These are phyloP conservation scores for Megaustenia siamemsis DNA, from an alignment of 2,888 invertebrate species.

Conservation along the genomic window DNA sequence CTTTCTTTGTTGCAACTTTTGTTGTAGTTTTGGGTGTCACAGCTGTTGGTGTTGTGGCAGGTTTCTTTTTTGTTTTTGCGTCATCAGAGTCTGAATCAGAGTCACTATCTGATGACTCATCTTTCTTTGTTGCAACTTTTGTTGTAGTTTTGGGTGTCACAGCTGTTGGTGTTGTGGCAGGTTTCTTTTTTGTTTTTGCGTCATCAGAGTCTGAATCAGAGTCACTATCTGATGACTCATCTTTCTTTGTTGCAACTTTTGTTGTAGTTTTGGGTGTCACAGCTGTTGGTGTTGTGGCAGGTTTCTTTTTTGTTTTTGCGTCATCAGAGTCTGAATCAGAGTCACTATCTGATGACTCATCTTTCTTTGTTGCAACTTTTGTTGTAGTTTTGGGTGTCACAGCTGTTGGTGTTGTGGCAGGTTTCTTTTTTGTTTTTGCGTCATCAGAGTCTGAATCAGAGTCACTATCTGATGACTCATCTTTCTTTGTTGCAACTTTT, in stretches of 20 bases:
- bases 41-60: neutral
- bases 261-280: neutral
- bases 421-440: neutral
- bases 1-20: conserved; percentile 48
- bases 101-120: conserved; percentile 55
- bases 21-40: no score
- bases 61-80: neutral
- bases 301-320: neutral
- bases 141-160: neutral
- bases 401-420: neutral
- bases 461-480: conserved; percentile 50
- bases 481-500: conserved; percentile 46
- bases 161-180: neutral
- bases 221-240: no score
- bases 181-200: no score
- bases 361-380: neutral
- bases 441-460: conserved; percentile 39
- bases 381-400: neutral
- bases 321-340: conserved; percentile 41
- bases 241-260: neutral
- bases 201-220: no score
- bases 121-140: conserved; percentile 56
- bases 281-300: neutral
- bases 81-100: no score
- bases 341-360: neutral